Evolutionary conservation across 92 coral and sea anemone genomes (phyloP).

Genomic region (Phenganax subtilis): DNA sequence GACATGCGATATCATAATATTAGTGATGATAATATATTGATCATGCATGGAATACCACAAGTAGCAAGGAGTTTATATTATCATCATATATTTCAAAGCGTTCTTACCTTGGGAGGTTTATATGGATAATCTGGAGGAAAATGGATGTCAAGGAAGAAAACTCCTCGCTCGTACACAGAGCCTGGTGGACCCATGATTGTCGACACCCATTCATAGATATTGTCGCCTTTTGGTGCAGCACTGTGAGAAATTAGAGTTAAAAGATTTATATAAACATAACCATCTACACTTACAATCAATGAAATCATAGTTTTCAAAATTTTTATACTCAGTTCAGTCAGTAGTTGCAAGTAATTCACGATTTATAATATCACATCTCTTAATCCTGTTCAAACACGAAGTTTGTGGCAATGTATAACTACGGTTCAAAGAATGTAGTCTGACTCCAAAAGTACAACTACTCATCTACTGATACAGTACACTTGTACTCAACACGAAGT

Average conservation of each 20-base stretch:
- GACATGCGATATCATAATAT: no score
- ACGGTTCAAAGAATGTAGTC: neutral
- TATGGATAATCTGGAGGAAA: conserved; percentile 88
- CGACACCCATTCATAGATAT: conserved; percentile 84
- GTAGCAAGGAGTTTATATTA: neutral
- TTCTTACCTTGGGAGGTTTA: conserved; percentile 92
- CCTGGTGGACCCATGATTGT: conserved; percentile 93
- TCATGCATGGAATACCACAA: neutral
- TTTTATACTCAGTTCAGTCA: neutral
- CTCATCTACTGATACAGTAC: neutral
- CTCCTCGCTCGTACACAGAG: conserved; percentile 87
- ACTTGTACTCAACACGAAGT: neutral
- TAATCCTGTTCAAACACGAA: neutral
- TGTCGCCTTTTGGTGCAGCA: conserved; percentile 94
- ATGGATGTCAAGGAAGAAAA: conserved; percentile 88
- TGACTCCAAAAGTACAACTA: neutral
- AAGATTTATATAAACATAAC: neutral
- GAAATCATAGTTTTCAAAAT: neutral
- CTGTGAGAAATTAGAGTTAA: conserved; percentile 33
- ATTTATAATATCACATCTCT: neutral
- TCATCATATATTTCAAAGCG: neutral
- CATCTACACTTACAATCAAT: neutral
- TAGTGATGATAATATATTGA: no score
- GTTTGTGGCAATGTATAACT: neutral
- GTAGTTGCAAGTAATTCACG: neutral